Conservation (phyloP, 2,888 invertebrate genomes). For the Sarcophaga variegata region DNA sequence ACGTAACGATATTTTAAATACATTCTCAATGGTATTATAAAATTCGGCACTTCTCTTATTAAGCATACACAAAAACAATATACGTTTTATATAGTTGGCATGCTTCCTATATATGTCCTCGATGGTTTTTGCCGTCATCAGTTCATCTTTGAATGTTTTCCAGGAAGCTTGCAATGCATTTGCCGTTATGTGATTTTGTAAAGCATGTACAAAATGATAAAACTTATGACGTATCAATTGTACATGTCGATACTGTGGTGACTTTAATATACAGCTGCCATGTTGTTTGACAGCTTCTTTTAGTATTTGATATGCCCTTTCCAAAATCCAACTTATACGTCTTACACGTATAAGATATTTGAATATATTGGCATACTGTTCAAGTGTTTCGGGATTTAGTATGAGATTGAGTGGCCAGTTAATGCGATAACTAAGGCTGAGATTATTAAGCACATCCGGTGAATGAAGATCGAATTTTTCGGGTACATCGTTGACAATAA, state of each 20-base stretch:
- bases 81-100: slow-evolving; percentile 88
- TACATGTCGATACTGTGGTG: slow-evolving; percentile 87
- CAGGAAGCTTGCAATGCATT: slow-evolving; percentile 89
- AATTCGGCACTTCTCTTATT: slow-evolving; percentile 87
- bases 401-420: slow-evolving; percentile 91
- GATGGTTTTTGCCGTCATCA: slow-evolving; percentile 85
- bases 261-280: slow-evolving; percentile 83
- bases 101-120: slow-evolving; percentile 89
- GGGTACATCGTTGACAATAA: slow-evolving; percentile 85
- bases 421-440: slow-evolving; percentile 87
- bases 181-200: slow-evolving; percentile 90
- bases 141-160: slow-evolving; percentile 87
- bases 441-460: slow-evolving; percentile 86
- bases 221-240: slow-evolving; percentile 89
- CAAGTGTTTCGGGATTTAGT: slow-evolving; percentile 87
- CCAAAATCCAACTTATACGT: slow-evolving; percentile 89
- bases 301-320: slow-evolving; percentile 86
- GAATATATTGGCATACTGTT: slow-evolving; percentile 89
- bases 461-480: slow-evolving; percentile 85
- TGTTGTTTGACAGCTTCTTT: slow-evolving; percentile 84
- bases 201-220: slow-evolving; percentile 88
- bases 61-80: slow-evolving; percentile 88
- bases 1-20: slow-evolving; percentile 88
- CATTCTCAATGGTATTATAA: slow-evolving; percentile 87
- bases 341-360: slow-evolving; percentile 89